These are phyloP conservation scores for Laticauda colubrina DNA, from an alignment of 2,113 vertebrate species.

Conservation along the genomic window DNA sequence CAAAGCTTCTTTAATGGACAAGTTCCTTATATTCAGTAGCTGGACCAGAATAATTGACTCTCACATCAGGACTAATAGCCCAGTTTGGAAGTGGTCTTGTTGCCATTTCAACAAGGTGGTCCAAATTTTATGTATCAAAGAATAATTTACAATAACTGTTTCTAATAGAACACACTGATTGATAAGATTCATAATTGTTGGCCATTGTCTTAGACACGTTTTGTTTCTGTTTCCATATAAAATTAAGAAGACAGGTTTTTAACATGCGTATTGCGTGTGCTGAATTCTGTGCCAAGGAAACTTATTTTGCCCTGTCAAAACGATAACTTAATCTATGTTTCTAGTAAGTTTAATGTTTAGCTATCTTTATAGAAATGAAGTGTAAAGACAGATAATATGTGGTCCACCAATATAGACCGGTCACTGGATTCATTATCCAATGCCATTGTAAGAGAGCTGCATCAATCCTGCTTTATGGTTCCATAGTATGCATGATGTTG, in stretches of 20 bases:
- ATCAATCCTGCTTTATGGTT: background rate
- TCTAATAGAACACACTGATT: background rate
- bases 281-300: background rate
- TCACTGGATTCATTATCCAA: background rate
- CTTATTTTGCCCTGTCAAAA: background rate
- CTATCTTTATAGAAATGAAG: background rate
- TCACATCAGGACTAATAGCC: background rate
- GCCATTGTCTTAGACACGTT: background rate
- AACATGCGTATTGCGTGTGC: background rate
- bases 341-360: background rate
- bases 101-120: background rate
- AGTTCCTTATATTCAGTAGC: background rate
- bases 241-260: background rate
- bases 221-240: background rate
- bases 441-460: background rate
- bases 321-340: background rate
- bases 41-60: background rate
- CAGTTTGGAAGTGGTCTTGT: background rate
- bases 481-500: background rate
- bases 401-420: background rate
- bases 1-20: background rate
- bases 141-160: background rate
- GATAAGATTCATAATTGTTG: background rate
- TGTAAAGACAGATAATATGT: background rate
- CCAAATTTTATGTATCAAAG: background rate